phyloP scores from a whole-genome alignment of 2,888 invertebrate species.

The Cryptus viduatorius region DNA sequence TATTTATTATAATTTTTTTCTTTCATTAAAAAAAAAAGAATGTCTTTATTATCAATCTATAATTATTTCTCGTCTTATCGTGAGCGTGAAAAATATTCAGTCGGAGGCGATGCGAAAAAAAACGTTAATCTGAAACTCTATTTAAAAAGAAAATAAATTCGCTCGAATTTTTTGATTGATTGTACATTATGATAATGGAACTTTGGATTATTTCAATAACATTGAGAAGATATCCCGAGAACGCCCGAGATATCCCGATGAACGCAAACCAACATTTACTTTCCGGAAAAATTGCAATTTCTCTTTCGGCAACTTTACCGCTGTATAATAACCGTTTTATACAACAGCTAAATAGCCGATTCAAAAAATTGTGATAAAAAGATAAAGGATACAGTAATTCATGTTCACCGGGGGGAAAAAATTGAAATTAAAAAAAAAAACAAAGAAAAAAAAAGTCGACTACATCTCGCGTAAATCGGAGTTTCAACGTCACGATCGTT shows the following conservation, averaged over 20 bases:
- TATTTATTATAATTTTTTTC: no score
- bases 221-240: no score
- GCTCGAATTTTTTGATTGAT: no score
- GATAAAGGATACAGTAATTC: not conserved
- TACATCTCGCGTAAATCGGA: not conserved
- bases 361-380: not conserved
- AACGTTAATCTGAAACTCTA: not conserved
- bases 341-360: not conserved
- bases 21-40: not conserved
- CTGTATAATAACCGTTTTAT: not conserved
- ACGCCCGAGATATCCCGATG: no score
- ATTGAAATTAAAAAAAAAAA: not conserved
- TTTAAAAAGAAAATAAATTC: not conserved
- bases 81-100: not conserved
- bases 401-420: not conserved
- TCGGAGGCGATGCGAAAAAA: not conserved
- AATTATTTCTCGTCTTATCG: not conserved
- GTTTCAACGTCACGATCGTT: conserved; percentile 69
- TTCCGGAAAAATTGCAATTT: no score
- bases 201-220: no score
- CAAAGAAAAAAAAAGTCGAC: no score
- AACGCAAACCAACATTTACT: no score
- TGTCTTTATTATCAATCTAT: not conserved
- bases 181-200: no score
- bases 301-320: not conserved